Percentiles rank a stretch among this genome's conserved stretches.
Conservation (phyloP, 2,797 vertebrate genomes). For the Sebastes melanostomus region DNA sequence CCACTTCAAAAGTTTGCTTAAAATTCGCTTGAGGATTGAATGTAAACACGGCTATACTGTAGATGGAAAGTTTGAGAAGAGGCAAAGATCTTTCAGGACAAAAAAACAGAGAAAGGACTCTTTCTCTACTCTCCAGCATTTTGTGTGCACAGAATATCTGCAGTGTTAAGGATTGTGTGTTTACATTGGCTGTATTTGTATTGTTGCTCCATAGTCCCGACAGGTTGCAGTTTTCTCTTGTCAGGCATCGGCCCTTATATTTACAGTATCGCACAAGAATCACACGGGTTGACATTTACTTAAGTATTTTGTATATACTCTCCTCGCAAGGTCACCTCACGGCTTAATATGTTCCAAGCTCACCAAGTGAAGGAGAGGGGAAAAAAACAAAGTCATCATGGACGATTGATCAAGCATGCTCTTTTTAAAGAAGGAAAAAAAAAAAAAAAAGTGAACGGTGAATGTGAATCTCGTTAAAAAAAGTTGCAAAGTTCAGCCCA, state of each 20-base stretch:
- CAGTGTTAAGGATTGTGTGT: not conserved
- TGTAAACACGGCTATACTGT: too few species aligned
- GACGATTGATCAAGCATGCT: constrained; percentile 44
- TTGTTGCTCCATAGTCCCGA: not conserved
- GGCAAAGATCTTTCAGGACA: too few species aligned
- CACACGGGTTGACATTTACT: constrained; percentile 19
- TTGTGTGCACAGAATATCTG: not conserved
- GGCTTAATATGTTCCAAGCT: not conserved
- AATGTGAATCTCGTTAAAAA: constrained; percentile 74
- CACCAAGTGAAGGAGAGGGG: not conserved
- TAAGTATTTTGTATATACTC: constrained; percentile 2
- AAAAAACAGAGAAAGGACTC: not conserved
- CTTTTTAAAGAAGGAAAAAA: constrained; percentile 33
- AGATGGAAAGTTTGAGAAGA: too few species aligned
- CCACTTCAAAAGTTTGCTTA: too few species aligned
- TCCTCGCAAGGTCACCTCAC: constrained; percentile 28
- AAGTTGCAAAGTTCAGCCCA: constrained; percentile 73
- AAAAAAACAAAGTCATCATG: not conserved
- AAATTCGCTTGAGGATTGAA: too few species aligned
- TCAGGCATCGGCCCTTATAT: not conserved
- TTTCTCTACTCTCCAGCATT: not conserved
- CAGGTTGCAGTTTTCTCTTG: not conserved
- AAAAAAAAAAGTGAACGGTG: constrained; percentile 2
- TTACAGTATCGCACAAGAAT: constrained; percentile 2
- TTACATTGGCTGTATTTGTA: not conserved